Base-by-base conservation (phyloP, 2,113 vertebrate species). In the Rhineura floridana region DNA sequence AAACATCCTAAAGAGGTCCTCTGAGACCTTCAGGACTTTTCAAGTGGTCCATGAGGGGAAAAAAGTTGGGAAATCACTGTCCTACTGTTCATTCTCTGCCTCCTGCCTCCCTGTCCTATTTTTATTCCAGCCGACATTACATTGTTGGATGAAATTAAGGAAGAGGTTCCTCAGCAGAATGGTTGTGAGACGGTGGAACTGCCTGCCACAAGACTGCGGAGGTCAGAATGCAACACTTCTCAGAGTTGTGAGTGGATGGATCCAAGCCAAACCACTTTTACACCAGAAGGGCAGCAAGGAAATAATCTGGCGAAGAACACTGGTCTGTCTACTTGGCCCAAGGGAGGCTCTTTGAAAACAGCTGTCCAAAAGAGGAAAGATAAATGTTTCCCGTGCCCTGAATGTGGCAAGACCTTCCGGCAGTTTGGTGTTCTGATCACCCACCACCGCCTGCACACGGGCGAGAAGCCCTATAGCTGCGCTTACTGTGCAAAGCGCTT, bases 401-500 rank as follows among this genome's bases (percentile, higher is more conserved):
- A 94, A 52, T 95, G 94, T 91, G 95, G 93, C 21, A 95, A 95
- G 84, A 89, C 91, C 63, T 95, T 95, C 73, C 89, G 93, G 77
- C 91, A 94, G 91, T 93, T 94, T 76, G 93, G 92, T 39, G 95
- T 91, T 36, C 91, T 95, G 63, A 94, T 90, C 85, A 92, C 93
- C 67, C 93, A 95, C 83, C 93, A 93, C 70, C 91, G 93, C 72
- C 93, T 93, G 62, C 92, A 95, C 67, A 92, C 94, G 10, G 94
- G 95, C 80, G 93, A 95, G 80, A 95, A 93, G 77, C 95, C 94
- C 2, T 96, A 94, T 79, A 92, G 93, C 81, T 96, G 95, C 69
- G 78, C 93, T 19, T 93, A 94, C 33, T 96, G 95, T 81, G 95
- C 95, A 72, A 96, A 96, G 89, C 91, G 93, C 88, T 96, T 96